A percentile compares a stretch with the other conserved stretches of the same genome.
Conservation (phyloP, 2,797 vertebrate species). For the Mormyrus hasselquistii region DNA sequence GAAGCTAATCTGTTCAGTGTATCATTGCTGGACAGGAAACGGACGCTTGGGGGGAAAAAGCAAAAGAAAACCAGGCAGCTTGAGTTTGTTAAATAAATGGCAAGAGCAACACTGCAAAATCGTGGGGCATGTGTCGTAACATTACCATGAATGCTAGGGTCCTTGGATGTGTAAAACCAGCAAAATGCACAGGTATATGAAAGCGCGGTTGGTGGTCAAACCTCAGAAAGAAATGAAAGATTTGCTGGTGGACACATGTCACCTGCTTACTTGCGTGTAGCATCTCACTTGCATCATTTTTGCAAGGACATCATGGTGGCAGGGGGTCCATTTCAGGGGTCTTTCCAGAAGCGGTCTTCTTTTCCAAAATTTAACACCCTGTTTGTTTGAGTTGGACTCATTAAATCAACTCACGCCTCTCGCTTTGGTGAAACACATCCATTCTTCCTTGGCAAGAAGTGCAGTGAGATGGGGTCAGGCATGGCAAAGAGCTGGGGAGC, state of each 20-base stretch:
- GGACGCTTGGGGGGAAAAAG: slow-evolving; percentile 37
- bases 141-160: slow-evolving; percentile 22
- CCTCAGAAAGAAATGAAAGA: not conserved
- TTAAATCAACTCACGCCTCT: slow-evolving; percentile 32
- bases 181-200: not conserved
- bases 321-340: not conserved
- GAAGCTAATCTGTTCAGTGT: slow-evolving; percentile 49
- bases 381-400: slow-evolving; percentile 30
- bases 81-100: slow-evolving; percentile 19
- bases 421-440: slow-evolving; percentile 21
- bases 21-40: slow-evolving; percentile 37
- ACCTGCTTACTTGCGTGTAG: not conserved
- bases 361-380: slow-evolving; percentile 26
- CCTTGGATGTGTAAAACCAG: not conserved
- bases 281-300: slow-evolving; percentile 9
- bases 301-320: not conserved
- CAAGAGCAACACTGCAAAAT: slow-evolving; percentile 39
- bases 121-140: slow-evolving; percentile 13
- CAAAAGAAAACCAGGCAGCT: slow-evolving; percentile 1
- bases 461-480: not conserved
- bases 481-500: not conserved
- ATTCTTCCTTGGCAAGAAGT: not conserved
- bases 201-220: not conserved
- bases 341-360: slow-evolving; percentile 22
- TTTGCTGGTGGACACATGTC: not conserved